Conservation (phyloP, 2,113 vertebrate species). For the Hymenochirus boettgeri region DNA sequence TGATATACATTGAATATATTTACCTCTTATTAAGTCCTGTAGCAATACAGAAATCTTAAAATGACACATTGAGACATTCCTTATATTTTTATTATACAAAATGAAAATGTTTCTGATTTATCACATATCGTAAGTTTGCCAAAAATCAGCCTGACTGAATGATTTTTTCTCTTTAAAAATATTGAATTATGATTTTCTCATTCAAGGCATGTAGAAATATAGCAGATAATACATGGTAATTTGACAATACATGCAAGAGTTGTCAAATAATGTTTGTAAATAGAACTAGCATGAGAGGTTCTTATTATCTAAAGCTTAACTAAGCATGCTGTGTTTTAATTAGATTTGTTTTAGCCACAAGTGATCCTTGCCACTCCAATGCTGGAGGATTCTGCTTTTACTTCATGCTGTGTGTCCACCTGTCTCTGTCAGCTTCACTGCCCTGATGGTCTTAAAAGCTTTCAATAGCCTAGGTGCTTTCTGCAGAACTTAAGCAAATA, state of each 20-base stretch:
- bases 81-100: too few relatives aligned
- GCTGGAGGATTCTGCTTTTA: constrained; percentile 36
- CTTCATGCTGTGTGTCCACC: constrained; percentile 55
- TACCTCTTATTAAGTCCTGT: too few relatives aligned
- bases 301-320: constrained; percentile 49
- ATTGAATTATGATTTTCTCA: too few relatives aligned
- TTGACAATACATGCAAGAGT: neutral
- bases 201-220: too few relatives aligned
- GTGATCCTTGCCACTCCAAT: constrained; percentile 48
- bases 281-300: constrained; percentile 11
- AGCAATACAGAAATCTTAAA: too few relatives aligned
- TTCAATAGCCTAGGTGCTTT: neutral
- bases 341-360: constrained; percentile 54
- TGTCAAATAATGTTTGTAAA: constrained; percentile 24
- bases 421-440: constrained; percentile 51
- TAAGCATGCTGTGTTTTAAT: constrained; percentile 54
- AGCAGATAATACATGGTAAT: too few relatives aligned
- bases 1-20: too few relatives aligned
- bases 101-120: too few relatives aligned
- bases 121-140: too few relatives aligned
- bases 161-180: too few relatives aligned
- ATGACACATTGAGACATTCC: too few relatives aligned
- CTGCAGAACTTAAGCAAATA: neutral
- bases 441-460: constrained; percentile 44
- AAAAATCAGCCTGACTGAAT: too few relatives aligned